Conservation (phyloP, 2,797 vertebrate species). For the Poeciliopsis paucimaculata region DNA sequence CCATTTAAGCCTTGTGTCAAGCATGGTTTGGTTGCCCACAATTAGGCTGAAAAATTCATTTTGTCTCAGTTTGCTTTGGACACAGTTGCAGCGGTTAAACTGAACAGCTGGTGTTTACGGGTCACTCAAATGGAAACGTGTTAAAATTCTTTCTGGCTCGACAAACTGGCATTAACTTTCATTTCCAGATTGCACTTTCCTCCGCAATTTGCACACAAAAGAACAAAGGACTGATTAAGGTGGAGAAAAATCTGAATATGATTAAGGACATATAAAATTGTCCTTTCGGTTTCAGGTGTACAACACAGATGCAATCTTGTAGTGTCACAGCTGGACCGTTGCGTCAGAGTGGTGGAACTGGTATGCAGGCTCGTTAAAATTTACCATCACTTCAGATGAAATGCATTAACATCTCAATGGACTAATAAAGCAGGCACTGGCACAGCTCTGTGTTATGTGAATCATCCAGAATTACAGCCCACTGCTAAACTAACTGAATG, state of each 20-base stretch:
- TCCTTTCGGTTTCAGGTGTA: slow-evolving; percentile 7
- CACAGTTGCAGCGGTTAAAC: slow-evolving; percentile 51
- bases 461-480: slow-evolving; percentile 38
- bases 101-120: slow-evolving; percentile 71
- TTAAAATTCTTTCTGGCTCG: slow-evolving; percentile 52
- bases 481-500: slow-evolving; percentile 42
- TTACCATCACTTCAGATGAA: slow-evolving; percentile 55
- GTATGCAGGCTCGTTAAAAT: slow-evolving; percentile 52
- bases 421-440: slow-evolving; percentile 60
- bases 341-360: slow-evolving; percentile 18
- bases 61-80: slow-evolving; percentile 59
- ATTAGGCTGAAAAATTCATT: slow-evolving; percentile 62
- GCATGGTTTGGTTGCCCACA: slow-evolving; percentile 38
- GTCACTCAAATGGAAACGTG: slow-evolving; percentile 58
- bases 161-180: slow-evolving; percentile 44
- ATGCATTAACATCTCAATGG: slow-evolving; percentile 60
- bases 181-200: slow-evolving; percentile 24
- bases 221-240: slow-evolving; percentile 23
- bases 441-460: slow-evolving; percentile 42
- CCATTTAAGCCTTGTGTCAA: slow-evolving; percentile 48
- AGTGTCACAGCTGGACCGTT: slow-evolving; percentile 30
- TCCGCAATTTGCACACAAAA: slow-evolving; percentile 24
- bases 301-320: slow-evolving; percentile 4
- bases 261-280: neutral
- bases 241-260: slow-evolving; percentile 13